A percentile compares a stretch with the other conserved stretches of the same genome.
phyloP scores from a whole-genome alignment of 1,140 invertebrate species.

The Trichonephila clavata region DNA sequence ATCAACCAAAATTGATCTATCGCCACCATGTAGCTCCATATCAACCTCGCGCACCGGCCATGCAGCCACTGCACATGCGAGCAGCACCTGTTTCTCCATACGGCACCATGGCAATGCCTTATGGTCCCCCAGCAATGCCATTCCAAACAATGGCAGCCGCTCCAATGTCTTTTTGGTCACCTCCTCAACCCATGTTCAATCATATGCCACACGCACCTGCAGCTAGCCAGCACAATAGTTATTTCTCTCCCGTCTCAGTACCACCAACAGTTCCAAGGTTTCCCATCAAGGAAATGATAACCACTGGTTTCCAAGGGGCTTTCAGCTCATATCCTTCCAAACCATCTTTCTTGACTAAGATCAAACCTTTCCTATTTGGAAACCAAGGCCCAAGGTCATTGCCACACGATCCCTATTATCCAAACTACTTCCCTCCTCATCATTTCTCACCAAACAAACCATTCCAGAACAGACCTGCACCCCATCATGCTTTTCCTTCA shows the following conservation, averaged over 20 bases:
- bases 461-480: slow-evolving; percentile 49
- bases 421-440: slow-evolving; percentile 57
- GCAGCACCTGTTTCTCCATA: background rate
- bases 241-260: slow-evolving; percentile 4
- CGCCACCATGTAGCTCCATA: slow-evolving; percentile 57
- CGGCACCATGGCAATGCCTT: background rate
- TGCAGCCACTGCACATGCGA: background rate
- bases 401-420: slow-evolving; percentile 66
- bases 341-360: slow-evolving; percentile 58
- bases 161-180: slow-evolving; percentile 35
- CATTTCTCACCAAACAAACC: slow-evolving; percentile 62
- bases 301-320: background rate
- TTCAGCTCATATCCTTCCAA: slow-evolving; percentile 23
- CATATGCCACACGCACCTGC: slow-evolving; percentile 28
- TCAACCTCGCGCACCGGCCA: slow-evolving; percentile 17
- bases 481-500: background rate
- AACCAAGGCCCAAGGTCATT: slow-evolving; percentile 33
- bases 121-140: slow-evolving; percentile 13
- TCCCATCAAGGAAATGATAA: slow-evolving; percentile 54
- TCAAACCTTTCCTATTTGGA: slow-evolving; percentile 71
- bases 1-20: slow-evolving; percentile 52
- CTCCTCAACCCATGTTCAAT: slow-evolving; percentile 29
- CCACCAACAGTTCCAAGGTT: slow-evolving; percentile 45
- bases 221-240: slow-evolving; percentile 41
- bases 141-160: background rate